These are phyloP conservation scores for Tragopan temminckii DNA, from an alignment of 2,797 vertebrate genomes.

Conservation along the genomic window DNA sequence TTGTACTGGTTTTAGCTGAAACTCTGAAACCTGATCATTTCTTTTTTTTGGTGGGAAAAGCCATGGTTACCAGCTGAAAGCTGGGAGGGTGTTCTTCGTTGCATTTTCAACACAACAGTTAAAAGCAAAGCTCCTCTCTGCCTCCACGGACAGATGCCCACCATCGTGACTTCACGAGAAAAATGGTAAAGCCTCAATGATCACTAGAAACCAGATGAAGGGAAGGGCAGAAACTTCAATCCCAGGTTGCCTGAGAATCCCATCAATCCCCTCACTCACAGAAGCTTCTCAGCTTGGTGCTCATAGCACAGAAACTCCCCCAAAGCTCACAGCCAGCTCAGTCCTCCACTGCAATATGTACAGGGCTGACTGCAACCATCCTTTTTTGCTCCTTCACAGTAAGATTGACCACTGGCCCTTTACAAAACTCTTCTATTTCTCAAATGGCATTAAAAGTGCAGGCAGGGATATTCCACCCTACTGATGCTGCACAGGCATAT, in stretches of 20 bases:
- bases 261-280: not conserved
- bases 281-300: not conserved
- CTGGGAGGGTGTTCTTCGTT: not conserved
- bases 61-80: not conserved
- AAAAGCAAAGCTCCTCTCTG: not conserved
- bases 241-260: not conserved
- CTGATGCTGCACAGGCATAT: not conserved
- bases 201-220: not conserved
- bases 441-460: not conserved
- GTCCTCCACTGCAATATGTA: not conserved
- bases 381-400: accelerated
- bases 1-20: not conserved
- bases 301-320: not conserved
- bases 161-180: accelerated
- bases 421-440: not conserved
- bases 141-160: not conserved
- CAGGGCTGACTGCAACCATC: accelerated
- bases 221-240: not conserved
- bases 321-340: not conserved
- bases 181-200: not conserved
- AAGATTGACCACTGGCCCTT: not conserved
- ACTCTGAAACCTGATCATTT: not conserved
- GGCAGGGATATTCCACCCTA: not conserved
- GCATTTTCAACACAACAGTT: not conserved
- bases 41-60: not conserved